A percentile compares a stretch with the other conserved stretches of the same genome.
phyloP scores from a whole-genome alignment of 1,140 invertebrate genomes.

The Oncopeltus fasciatus region DNA sequence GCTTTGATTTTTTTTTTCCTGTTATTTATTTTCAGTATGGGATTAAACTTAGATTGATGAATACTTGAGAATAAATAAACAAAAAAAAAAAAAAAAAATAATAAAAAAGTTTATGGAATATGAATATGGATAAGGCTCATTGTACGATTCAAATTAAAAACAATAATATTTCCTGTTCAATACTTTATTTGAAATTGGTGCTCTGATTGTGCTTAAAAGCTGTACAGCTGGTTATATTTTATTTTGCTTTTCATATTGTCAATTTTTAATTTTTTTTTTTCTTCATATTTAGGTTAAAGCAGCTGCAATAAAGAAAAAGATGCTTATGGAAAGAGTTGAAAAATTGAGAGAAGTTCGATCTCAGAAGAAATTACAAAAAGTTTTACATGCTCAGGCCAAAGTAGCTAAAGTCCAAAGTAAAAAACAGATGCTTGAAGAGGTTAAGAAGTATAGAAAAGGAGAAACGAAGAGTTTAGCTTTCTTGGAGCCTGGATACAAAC shows the following conservation, averaged over 20 bases:
- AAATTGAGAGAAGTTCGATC: slow-evolving; percentile 76
- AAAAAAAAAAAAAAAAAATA: no score
- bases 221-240: no score
- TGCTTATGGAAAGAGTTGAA: slow-evolving; percentile 67
- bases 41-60: no score
- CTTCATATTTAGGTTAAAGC: slow-evolving; percentile 62
- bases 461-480: slow-evolving; percentile 64
- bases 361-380: slow-evolving; percentile 84
- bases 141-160: background rate
- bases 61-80: no score
- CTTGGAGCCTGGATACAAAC: slow-evolving; percentile 38
- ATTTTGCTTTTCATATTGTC: no score
- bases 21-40: no score
- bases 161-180: background rate
- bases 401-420: slow-evolving; percentile 62
- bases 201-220: no score
- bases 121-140: no score
- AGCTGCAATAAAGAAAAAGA: slow-evolving; percentile 70
- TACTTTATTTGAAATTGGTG: no score
- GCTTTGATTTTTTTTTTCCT: no score
- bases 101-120: no score
- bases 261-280: slow-evolving; percentile 11
- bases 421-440: slow-evolving; percentile 63
- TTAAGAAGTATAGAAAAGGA: slow-evolving; percentile 76
- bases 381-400: slow-evolving; percentile 70